Percentiles rank a stretch among this genome's conserved stretches.
phyloP scores from a whole-genome alignment of 2,888 invertebrate species.

The Chrysopilus asiliformis region DNA sequence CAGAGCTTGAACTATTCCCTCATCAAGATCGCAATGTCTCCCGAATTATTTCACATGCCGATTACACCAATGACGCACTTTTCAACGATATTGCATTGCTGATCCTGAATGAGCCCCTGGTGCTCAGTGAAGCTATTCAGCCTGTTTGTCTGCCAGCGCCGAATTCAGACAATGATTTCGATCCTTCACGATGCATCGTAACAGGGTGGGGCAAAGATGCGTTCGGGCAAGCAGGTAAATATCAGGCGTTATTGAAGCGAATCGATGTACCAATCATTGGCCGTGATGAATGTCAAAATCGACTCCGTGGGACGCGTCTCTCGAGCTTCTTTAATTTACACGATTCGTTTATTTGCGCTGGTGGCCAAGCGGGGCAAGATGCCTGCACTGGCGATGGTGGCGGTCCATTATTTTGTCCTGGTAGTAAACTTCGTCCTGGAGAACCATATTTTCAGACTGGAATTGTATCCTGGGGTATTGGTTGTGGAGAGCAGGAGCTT shows the following conservation, averaged over 20 bases:
- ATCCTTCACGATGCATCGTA: constrained; percentile 21
- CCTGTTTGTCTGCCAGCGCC: constrained; percentile 49
- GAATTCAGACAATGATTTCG: constrained; percentile 33
- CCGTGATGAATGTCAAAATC: constrained; percentile 31
- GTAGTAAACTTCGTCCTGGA: constrained; percentile 29
- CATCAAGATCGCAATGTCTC: constrained; percentile 52
- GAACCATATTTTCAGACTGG: constrained; percentile 29
- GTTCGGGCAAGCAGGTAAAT: constrained; percentile 36
- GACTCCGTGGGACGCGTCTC: constrained; percentile 48
- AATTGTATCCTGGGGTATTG: constrained; percentile 68
- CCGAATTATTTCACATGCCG: constrained; percentile 24
- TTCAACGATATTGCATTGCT: constrained; percentile 62
- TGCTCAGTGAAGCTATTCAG: constrained; percentile 51
- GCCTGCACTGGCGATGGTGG: constrained; percentile 50
- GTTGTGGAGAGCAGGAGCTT: constrained; percentile 45
- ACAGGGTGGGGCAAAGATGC: constrained; percentile 24
- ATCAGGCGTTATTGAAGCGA: constrained; percentile 48
- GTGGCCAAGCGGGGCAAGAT: constrained; percentile 49
- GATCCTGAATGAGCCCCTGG: constrained; percentile 46
- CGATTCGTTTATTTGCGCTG: constrained; percentile 60
- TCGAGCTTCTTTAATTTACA: constrained; percentile 51
- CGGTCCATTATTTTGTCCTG: constrained; percentile 59
- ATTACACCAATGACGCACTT: constrained; percentile 46
- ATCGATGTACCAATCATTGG: constrained; percentile 56
- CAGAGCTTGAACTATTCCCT: constrained; percentile 48